These are phyloP conservation scores for Ophion obscuratus DNA, from an alignment of 2,888 invertebrate genomes.

Conservation along the genomic window DNA sequence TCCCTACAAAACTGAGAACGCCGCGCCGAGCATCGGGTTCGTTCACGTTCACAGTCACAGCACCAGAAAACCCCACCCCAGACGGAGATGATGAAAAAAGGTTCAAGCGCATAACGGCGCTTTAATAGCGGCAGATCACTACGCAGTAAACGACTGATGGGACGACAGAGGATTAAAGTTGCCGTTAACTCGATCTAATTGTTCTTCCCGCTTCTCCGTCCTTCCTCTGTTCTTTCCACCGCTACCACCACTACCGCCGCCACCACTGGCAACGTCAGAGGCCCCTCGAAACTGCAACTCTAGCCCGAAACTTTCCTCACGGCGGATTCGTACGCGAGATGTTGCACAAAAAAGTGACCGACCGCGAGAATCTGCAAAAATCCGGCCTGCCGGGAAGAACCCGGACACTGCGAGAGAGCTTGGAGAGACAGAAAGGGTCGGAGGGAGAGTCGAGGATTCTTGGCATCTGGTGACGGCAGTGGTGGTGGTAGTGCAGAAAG, in stretches of 20 bases:
- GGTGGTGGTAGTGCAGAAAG: constrained; percentile 42
- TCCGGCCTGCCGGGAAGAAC: constrained; percentile 58
- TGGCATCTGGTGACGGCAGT: constrained; percentile 72
- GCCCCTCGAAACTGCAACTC: constrained; percentile 1
- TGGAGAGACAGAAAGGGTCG: constrained; percentile 5
- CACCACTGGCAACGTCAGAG: neutral
- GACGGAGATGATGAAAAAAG: constrained; percentile 66
- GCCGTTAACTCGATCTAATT: constrained; percentile 84
- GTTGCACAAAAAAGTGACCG: constrained; percentile 28
- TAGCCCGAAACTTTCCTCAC: constrained; percentile 19
- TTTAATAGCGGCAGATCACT: constrained; percentile 82
- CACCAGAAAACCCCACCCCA: too few species aligned
- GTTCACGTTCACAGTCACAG: too few species aligned
- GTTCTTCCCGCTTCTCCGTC: constrained; percentile 77
- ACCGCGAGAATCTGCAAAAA: constrained; percentile 60
- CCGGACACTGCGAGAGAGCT: constrained; percentile 64
- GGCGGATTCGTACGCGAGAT: neutral
- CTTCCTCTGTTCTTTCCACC: constrained; percentile 82
- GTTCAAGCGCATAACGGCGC: constrained; percentile 78
- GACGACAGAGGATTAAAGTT: constrained; percentile 84
- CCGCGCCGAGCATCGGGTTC: too few species aligned
- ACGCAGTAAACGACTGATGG: constrained; percentile 83
- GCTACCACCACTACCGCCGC: constrained; percentile 71
- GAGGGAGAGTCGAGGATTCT: constrained; percentile 24
- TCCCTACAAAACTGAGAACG: too few species aligned